Percentiles rank a stretch among this genome's conserved stretches.
These are phyloP conservation scores for Cetoscarus ocellatus DNA, from an alignment of 2,797 vertebrate species.

Conservation along the genomic window DNA sequence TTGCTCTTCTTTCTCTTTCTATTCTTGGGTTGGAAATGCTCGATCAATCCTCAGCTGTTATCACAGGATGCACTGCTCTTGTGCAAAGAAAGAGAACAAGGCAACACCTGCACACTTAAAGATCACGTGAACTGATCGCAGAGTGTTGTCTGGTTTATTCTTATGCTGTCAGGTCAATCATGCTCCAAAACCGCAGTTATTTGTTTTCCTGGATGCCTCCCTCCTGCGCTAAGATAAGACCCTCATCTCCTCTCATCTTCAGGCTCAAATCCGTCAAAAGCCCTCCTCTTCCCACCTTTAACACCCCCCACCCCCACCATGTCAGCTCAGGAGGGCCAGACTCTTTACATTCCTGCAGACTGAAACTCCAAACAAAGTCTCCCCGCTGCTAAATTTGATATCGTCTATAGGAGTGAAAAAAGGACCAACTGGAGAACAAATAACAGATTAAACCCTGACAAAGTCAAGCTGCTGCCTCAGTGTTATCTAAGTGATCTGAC, in stretches of 20 bases:
- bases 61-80: no score
- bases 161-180: not conserved
- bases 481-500: slow-evolving; percentile 37
- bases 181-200: slow-evolving; percentile 25
- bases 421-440: slow-evolving; percentile 29
- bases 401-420: slow-evolving; percentile 27
- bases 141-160: no score
- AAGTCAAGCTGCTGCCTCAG: slow-evolving; percentile 25
- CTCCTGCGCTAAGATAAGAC: slow-evolving; percentile 69
- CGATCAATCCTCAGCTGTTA: not conserved
- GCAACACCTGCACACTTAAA: no score
- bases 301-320: slow-evolving; percentile 27
- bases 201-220: slow-evolving; percentile 50
- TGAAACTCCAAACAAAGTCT: slow-evolving; percentile 61
- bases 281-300: slow-evolving; percentile 43
- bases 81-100: no score
- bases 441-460: slow-evolving; percentile 41
- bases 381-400: slow-evolving; percentile 41
- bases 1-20: not conserved
- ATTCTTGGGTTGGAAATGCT: not conserved
- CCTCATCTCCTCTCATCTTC: slow-evolving; percentile 64
- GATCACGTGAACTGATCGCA: no score
- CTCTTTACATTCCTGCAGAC: slow-evolving; percentile 67
- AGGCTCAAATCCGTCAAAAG: slow-evolving; percentile 46
- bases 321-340: slow-evolving; percentile 31